These are phyloP conservation scores for Cyclargus thomasi DNA, from an alignment of 1,140 invertebrate species.

Conservation along the genomic window DNA sequence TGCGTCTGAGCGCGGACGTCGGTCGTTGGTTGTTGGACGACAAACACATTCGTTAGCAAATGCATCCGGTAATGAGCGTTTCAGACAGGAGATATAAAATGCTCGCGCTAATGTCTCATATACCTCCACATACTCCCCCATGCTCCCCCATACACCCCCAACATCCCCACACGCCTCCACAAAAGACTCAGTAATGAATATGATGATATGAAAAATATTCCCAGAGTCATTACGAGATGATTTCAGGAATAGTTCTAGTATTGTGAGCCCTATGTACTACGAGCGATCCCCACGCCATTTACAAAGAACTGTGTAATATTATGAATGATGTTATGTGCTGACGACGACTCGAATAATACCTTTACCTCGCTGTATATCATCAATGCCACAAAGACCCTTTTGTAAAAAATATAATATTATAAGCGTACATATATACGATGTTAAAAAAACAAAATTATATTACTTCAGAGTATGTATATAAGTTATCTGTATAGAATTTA, in stretches of 20 bases:
- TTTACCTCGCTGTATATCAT: neutral
- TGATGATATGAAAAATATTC: neutral
- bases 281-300: neutral
- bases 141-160: neutral
- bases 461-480: no score
- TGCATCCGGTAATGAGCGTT: constrained; percentile 66
- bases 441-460: no score
- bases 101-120: constrained; percentile 48
- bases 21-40: neutral
- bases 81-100: constrained; percentile 65
- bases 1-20: neutral
- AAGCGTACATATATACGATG: no score
- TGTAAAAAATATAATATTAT: neutral
- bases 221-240: neutral
- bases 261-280: neutral
- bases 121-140: neutral
- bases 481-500: no score
- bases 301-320: neutral
- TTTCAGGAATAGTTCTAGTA: neutral
- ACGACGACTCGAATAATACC: neutral
- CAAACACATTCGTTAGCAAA: constrained; percentile 63
- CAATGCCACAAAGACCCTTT: neutral
- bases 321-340: neutral
- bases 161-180: neutral
- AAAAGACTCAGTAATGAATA: neutral